phyloP scores from a whole-genome alignment of 2,113 vertebrate genomes.

The Cinclus mexicanus region DNA sequence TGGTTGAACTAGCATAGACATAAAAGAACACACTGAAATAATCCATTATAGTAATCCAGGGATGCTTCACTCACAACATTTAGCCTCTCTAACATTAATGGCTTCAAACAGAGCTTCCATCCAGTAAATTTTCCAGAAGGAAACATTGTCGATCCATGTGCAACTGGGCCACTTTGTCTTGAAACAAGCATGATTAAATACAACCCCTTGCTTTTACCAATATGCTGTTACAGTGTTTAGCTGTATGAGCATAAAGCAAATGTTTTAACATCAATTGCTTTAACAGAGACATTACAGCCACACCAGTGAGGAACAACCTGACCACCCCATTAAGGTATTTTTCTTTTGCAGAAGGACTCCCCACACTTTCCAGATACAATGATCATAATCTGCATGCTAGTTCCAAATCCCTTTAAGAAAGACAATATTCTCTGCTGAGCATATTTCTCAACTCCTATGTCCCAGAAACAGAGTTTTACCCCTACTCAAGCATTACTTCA shows the following conservation, averaged over 20 bases:
- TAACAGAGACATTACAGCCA: background rate
- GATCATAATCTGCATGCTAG: background rate
- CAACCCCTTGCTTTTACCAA: background rate
- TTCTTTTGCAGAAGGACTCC: background rate
- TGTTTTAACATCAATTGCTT: background rate
- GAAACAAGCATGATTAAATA: background rate
- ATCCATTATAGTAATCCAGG: background rate
- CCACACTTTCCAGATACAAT: background rate
- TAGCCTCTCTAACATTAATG: background rate
- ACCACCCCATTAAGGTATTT: background rate
- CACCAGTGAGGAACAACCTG: background rate
- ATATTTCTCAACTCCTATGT: background rate
- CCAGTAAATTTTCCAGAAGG: background rate
- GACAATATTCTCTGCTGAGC: background rate
- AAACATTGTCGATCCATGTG: background rate
- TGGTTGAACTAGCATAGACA: background rate
- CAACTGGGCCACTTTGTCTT: background rate
- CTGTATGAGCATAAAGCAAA: background rate
- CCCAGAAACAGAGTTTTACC: background rate
- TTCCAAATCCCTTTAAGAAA: background rate
- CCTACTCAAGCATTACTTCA: background rate
- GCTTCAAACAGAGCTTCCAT: background rate
- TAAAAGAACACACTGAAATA: background rate
- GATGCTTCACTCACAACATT: background rate
- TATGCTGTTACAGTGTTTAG: background rate